A percentile compares a stretch with the other conserved stretches of the same genome.
phyloP scores from a whole-genome alignment of 2,888 invertebrate species.

The Lithosia quadra region DNA sequence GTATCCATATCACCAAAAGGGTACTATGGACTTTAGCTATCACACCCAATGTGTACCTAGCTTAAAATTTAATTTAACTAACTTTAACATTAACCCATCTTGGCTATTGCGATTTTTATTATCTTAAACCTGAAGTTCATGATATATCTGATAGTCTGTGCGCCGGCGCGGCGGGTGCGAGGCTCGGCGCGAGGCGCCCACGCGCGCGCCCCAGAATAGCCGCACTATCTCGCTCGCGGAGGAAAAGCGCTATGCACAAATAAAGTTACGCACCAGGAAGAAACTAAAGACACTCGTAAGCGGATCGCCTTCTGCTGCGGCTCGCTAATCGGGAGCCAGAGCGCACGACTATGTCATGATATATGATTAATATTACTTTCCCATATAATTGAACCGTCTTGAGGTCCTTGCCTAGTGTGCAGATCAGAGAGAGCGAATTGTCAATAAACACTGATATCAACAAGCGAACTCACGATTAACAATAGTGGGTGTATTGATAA shows the following conservation, averaged over 20 bases:
- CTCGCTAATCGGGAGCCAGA: conserved; percentile 47
- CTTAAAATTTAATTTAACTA: conserved; percentile 37
- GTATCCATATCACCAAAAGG: background rate
- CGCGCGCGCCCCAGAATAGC: conserved; percentile 81
- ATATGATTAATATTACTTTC: conserved; percentile 49
- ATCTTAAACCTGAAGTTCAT: conserved; percentile 56
- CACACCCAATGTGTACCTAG: conserved; percentile 29
- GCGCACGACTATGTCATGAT: conserved; percentile 29
- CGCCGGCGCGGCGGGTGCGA: conserved; percentile 54
- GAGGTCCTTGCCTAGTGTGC: conserved; percentile 23
- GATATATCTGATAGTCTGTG: conserved; percentile 37
- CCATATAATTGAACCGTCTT: conserved; percentile 12
- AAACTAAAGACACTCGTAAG: conserved; percentile 72
- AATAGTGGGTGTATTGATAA: conserved; percentile 6
- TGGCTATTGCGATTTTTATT: conserved; percentile 62
- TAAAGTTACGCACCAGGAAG: conserved; percentile 77
- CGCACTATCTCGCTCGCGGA: conserved; percentile 76
- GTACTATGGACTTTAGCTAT: conserved; percentile 6
- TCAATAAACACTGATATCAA: conserved; percentile 52
- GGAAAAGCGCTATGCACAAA: conserved; percentile 84
- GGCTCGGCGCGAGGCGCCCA: conserved; percentile 59
- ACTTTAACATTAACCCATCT: conserved; percentile 37
- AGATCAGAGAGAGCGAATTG: conserved; percentile 62
- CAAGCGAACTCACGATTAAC: conserved; percentile 57
- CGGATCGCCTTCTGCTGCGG: conserved; percentile 55